Percentiles rank a stretch among this genome's conserved stretches.
These are phyloP conservation scores for Drosophila anceps DNA, from an alignment of 2,888 invertebrate genomes.

Conservation along the genomic window DNA sequence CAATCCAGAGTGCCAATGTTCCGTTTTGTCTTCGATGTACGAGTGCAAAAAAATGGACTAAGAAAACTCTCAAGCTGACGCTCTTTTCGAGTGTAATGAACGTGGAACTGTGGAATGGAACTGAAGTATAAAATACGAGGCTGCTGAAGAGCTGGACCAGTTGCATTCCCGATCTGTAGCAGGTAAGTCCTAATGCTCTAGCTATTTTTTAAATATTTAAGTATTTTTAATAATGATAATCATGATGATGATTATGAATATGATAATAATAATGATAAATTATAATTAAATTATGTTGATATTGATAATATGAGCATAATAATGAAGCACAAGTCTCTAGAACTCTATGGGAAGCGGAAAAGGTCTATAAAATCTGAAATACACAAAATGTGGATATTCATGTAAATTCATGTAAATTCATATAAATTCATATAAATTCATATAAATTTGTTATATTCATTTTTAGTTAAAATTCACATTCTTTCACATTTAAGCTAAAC, in stretches of 20 bases:
- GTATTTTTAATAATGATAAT: background rate
- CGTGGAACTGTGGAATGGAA: background rate
- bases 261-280: background rate
- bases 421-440: too few relatives aligned
- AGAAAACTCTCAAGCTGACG: background rate
- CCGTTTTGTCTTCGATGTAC: background rate
- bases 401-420: too few relatives aligned
- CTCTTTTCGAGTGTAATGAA: background rate
- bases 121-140: background rate
- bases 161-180: background rate
- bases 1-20: too few relatives aligned
- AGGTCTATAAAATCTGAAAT: too few relatives aligned
- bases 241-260: background rate
- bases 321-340: too few relatives aligned
- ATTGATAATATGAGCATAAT: background rate
- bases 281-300: background rate
- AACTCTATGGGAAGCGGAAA: too few relatives aligned
- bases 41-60: background rate
- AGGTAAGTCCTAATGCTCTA: background rate
- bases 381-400: too few relatives aligned
- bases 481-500: too few relatives aligned
- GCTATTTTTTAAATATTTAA: background rate
- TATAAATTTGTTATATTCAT: too few relatives aligned
- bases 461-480: too few relatives aligned
- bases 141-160: background rate